Evolutionary conservation across 2,888 invertebrate genomes (phyloP), one percentile per base, ranked within the genome.

Genomic region (Lochmaea crataegi): DNA sequence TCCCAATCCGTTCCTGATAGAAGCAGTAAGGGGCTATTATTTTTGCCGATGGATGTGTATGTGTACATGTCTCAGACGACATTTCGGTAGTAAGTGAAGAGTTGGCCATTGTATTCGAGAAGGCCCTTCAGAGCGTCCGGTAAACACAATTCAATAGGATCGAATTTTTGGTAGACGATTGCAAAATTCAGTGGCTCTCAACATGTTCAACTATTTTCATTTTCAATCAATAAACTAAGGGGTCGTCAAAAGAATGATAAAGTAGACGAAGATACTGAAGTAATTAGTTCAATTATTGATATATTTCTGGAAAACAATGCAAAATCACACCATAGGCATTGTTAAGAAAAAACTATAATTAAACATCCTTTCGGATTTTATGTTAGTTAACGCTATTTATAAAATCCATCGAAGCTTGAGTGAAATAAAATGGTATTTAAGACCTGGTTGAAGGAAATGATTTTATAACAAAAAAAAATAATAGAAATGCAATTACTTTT

Each of bases 81-180:
- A 83, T 85, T 85, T 85, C 82, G 84, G 84, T 82, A 83, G 83
- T 85, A 85, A 85, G 84, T 84, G 85, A 85, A 85, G 83, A 84
- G 84, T 57, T 68, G 83, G 83, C 85, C 85, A 86, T 86, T 86
- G 86, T 86, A 85, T 86, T 86, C 85, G 80, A 78, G 80, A 78
- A 80, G 80, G 22, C 18, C 53, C 80, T 76, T 76, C 72, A 76
- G 80, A 77, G 79, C 77, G 77, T 77, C 79, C 77, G 79, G 77
- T 78, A 77, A 71, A 74, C 71, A 65, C 69, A 74, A 76, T 75
- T 76, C 72, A 72, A 75, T 73, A 63, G 63, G 63, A 42, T 74
- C 75, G 73, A 74, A 76, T 75, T 75, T 74, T 63, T 71, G 70
- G 72, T 66, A 70, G 76, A 75, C 78, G 76, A 72, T 77, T 65